Conservation (phyloP, 2,797 vertebrate species). For the Chiropotes sagulatus region DNA sequence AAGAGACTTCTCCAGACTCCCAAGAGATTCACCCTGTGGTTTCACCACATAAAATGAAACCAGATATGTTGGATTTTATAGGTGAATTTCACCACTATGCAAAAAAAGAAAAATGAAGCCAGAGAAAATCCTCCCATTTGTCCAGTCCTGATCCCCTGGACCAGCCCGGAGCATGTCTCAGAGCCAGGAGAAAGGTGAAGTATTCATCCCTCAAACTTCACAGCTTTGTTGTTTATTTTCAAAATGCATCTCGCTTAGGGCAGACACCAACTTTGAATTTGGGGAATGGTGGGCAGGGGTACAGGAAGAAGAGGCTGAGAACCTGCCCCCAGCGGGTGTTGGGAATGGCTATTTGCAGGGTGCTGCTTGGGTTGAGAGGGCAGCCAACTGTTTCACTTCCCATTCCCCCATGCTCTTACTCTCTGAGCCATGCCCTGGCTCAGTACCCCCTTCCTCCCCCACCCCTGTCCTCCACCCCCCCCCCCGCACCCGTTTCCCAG, state of each 20-base stretch:
- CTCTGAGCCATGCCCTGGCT: background rate
- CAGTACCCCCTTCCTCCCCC: background rate
- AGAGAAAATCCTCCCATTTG: background rate
- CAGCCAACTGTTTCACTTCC: background rate
- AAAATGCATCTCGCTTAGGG: background rate
- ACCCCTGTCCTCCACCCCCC: background rate
- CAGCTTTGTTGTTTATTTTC: background rate
- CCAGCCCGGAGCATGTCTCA: background rate
- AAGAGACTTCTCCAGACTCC: background rate
- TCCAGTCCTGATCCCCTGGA: background rate
- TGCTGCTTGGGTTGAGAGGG: background rate
- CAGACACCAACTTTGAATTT: background rate
- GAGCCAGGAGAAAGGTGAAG: background rate
- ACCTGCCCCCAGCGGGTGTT: background rate
- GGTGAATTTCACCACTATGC: background rate
- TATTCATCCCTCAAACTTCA: background rate
- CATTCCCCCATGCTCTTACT: background rate
- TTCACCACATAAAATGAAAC: background rate
- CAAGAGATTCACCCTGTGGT: background rate
- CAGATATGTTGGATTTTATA: background rate
- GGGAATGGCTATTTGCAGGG: background rate
- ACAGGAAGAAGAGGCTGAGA: background rate
- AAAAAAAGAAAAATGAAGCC: background rate
- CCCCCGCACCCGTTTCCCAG: background rate
- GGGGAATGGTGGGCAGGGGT: background rate